Conservation (phyloP, 2,888 invertebrate species). For the Heteromurus nitidus region DNA sequence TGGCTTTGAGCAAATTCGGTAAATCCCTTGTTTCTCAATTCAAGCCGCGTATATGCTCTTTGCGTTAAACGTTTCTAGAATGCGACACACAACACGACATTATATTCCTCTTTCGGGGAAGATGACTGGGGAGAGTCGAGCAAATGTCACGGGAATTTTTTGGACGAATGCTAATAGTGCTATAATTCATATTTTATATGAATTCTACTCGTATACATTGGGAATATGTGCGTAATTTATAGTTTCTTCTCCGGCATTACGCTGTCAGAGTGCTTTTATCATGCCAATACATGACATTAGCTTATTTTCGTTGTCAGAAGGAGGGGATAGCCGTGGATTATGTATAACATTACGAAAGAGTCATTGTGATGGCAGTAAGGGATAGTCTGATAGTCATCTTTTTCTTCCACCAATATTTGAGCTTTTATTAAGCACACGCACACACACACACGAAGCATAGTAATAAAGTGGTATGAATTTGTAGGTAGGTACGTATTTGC, state of each 20-base stretch:
- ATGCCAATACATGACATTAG: conserved; percentile 4
- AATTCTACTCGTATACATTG: conserved; percentile 17
- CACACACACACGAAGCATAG: conserved; percentile 32
- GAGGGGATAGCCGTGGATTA: not conserved
- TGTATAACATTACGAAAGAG: not conserved
- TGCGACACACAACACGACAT: too few relatives aligned
- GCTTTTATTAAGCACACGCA: conserved; percentile 17
- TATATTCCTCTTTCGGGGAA: not conserved
- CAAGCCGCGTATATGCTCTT: conserved; percentile 34
- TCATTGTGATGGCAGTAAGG: not conserved
- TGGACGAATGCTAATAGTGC: conserved; percentile 51
- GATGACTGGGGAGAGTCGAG: not conserved
- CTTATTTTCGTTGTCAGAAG: conserved; percentile 13
- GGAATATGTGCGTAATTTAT: conserved; percentile 13
- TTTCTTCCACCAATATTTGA: not conserved
- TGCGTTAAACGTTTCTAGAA: too few relatives aligned
- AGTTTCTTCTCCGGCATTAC: conserved; percentile 10
- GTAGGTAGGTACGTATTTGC: conserved; percentile 12
- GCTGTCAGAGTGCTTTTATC: conserved; percentile 29
- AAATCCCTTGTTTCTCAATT: conserved; percentile 34
- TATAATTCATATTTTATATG: conserved; percentile 61
- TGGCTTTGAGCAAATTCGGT: too few relatives aligned
- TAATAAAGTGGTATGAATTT: conserved; percentile 43
- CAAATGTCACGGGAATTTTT: conserved; percentile 25
- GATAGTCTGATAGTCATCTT: too few relatives aligned